Evolutionary conservation across 1,140 invertebrate species (phyloP), one percentile per base, ranked within the genome.

Genomic region (Druon quercuslanigerum): DNA sequence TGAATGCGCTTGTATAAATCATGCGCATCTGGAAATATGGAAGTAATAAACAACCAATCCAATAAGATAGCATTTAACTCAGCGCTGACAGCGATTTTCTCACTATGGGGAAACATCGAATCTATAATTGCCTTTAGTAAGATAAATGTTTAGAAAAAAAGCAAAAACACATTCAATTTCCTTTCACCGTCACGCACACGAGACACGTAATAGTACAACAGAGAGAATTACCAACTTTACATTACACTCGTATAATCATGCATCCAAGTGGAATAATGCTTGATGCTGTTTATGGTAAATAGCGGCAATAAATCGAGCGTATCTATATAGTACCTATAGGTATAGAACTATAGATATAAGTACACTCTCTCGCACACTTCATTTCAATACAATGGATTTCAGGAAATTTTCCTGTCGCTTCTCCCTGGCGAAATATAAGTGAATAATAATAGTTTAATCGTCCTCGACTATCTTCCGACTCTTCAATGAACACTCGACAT

Each of bases 101-200:
- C 60, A 66, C 60, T 66, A 66, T 66, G 60, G 25, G 60, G 60
- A 66, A 66, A 66, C 25, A 25, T 25, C 60, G 25, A 66, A 66
- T 66, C 25, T 40, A 66, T 66, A 66, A 66, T 66, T 66, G 16
- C 60, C 60, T 66, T 66, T 40, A 46, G 9, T 11, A 16, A 66
- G 60, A 66, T 66, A 40, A 66, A 66, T 66, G 60, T 66, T 66
- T 66, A 66, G 60, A 14, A 66, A 40, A 66, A 66, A 66, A 66
- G 14, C 25, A 66, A 40, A 13, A 46, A n/a, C 60, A 66, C 57
- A 60, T 60, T 25, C 60, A 66, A 66, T 66, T 66, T 66, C 60
- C 60, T 66, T 66, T 66, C 60, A 66, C 60, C 60, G 60, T 66
- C 60, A 66, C 60, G 60, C 25, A 66, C 40, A 16, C 33, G 60